These are phyloP conservation scores for Drosophila seguyi DNA, from an alignment of 1,140 invertebrate species.

Conservation along the genomic window DNA sequence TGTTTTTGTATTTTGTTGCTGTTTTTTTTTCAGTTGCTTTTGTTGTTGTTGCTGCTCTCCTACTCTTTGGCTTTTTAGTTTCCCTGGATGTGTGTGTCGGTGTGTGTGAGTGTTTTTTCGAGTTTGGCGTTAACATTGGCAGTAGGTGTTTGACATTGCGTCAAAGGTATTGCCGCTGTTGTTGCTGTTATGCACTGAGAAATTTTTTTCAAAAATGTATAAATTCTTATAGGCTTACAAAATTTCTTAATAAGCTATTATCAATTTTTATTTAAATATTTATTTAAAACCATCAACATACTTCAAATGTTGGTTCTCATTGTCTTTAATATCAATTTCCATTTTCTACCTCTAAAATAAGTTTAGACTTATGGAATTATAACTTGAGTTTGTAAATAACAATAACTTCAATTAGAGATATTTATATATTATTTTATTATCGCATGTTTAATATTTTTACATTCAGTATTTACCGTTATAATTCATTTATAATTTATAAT, in stretches of 20 bases:
- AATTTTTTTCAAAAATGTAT: too few species aligned
- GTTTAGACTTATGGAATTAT: too few species aligned
- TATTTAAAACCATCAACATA: too few species aligned
- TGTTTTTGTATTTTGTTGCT: conserved; percentile 36
- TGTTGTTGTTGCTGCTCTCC: conserved; percentile 59
- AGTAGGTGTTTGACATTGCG: conserved; percentile 84
- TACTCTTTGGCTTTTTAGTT: conserved; percentile 70
- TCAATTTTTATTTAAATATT: not conserved
- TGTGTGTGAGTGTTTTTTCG: conserved; percentile 67
- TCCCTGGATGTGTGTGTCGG: conserved; percentile 38
- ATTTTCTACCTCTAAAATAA: fast-evolving
- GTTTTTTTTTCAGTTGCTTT: conserved; percentile 28
- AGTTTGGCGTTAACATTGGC: conserved; percentile 82
- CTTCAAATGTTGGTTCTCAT: too few species aligned
- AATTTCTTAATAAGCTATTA: too few species aligned
- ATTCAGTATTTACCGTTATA: too few species aligned
- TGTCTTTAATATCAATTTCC: not conserved
- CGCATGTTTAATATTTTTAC: too few species aligned
- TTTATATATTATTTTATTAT: too few species aligned
- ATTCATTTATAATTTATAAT: too few species aligned
- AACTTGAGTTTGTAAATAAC: not conserved
- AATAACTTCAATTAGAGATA: not conserved
- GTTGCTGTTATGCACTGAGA: conserved; percentile 12
- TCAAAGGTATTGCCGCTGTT: conserved; percentile 76
- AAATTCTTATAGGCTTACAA: too few species aligned